Base-by-base conservation (phyloP, 2,113 vertebrate genomes). In the Vulpes lagopus region DNA sequence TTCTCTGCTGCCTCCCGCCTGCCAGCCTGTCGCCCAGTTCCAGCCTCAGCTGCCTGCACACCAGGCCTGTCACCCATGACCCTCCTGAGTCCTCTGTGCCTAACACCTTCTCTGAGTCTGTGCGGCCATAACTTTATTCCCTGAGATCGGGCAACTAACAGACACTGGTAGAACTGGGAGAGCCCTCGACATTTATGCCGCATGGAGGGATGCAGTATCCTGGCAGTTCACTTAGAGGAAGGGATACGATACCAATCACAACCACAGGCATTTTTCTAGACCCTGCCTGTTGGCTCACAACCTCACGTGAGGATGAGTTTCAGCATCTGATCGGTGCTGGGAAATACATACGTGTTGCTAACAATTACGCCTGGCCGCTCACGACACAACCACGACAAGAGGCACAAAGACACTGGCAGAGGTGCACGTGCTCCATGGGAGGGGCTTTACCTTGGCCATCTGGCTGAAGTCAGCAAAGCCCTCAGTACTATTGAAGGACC, bases 381-480 rank as follows among this genome's bases (percentile, higher is more conserved):
- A 60, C 0, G 8, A 81, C 83, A 81, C 80, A 74, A 49, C 43
- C 91, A 79, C 10, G 12, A 38, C 84, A 81, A 82, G 65, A 76
- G 76, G 65, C 8, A 89, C 55, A 22, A 1, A 43, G 9, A 79
- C 96, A 71, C 89, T 2, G 32, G 91, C 78, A 38, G 62, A 91
- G 96, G 78, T 30, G 27, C 2, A 17, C 51, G 59, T n/a, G 82
- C 49, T 94, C 96, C 59, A 11, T 12, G 82, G 83, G 35, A 32
- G 67, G 62, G 94, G 30, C 35, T 97, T 99, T 98, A 99, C 99
- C 99, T 99, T 99, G 38, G 99, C 99, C 99, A 99, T 99, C 97
- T 99, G 99, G 98, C 99, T 99, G 99, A 99, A 99, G 98, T 99
- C 99, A 59, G 99, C 99, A 97, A 99, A 99, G 59, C 99, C 99